Percentiles rank a stretch among this genome's conserved stretches.
Evolutionary conservation across 2,888 invertebrate genomes (phyloP).

Genomic region (Tinea semifulvella): DNA sequence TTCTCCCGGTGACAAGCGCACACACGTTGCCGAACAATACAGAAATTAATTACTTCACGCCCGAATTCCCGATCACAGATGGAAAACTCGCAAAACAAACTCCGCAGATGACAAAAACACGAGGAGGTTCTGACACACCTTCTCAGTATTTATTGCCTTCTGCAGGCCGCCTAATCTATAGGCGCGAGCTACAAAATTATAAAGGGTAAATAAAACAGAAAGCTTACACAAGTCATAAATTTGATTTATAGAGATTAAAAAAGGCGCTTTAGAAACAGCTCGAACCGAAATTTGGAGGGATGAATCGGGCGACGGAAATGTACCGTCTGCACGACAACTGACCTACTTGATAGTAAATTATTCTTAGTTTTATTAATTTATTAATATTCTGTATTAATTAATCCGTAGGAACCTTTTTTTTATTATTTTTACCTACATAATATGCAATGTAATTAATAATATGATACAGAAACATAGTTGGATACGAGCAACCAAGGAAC

Average conservation of each 20-base stretch:
- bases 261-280: conserved; percentile 64
- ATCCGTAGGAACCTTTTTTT: background rate
- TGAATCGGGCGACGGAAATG: conserved; percentile 56
- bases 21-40: conserved; percentile 30
- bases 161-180: conserved; percentile 24
- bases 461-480: too few relatives aligned
- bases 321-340: conserved; percentile 27
- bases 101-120: conserved; percentile 17
- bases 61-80: conserved; percentile 29
- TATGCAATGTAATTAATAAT: too few relatives aligned
- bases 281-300: conserved; percentile 65
- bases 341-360: too few relatives aligned
- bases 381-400: background rate
- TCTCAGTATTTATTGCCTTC: conserved; percentile 17
- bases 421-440: background rate
- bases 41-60: conserved; percentile 38
- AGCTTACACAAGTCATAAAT: conserved; percentile 68
- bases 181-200: conserved; percentile 56
- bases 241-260: conserved; percentile 69
- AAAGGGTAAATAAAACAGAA: conserved; percentile 67
- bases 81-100: conserved; percentile 20
- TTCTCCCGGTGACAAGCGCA: conserved; percentile 12
- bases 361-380: background rate
- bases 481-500: too few relatives aligned
- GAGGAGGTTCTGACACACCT: conserved; percentile 15